These are phyloP conservation scores for Scyliorhinus canicula DNA, from an alignment of 2,797 vertebrate genomes.

Conservation along the genomic window DNA sequence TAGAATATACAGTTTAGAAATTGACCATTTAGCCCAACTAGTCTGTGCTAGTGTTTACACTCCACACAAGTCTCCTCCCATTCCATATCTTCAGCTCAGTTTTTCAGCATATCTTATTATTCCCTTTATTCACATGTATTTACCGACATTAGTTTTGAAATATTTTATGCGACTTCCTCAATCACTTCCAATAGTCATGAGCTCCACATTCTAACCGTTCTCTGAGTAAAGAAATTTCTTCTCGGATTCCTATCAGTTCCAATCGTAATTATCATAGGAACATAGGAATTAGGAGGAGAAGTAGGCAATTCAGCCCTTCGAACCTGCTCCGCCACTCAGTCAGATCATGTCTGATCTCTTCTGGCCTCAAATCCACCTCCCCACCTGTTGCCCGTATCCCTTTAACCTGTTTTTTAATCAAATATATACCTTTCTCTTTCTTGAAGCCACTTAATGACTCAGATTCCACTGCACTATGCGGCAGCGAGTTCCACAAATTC, in stretches of 20 bases:
- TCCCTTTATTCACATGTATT: neutral
- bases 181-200: neutral
- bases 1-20: neutral
- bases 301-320: too few relatives aligned
- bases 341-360: too few relatives aligned
- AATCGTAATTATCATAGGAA: neutral
- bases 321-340: too few relatives aligned
- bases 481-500: too few relatives aligned
- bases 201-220: neutral
- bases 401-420: too few relatives aligned
- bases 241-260: neutral
- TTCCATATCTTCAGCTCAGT: neutral
- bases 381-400: too few relatives aligned
- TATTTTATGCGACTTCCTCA: neutral
- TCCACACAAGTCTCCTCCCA: neutral
- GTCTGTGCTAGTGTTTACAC: neutral
- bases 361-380: too few relatives aligned
- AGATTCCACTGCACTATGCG: too few relatives aligned
- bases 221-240: neutral
- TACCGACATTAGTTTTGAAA: neutral
- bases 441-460: too few relatives aligned
- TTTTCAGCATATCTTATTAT: neutral
- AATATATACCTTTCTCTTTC: too few relatives aligned
- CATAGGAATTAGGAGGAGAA: too few relatives aligned
- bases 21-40: neutral